Percentiles rank a stretch among this genome's conserved stretches.
phyloP scores from a whole-genome alignment of 2,113 vertebrate species.

The Ranitomeya variabilis region DNA sequence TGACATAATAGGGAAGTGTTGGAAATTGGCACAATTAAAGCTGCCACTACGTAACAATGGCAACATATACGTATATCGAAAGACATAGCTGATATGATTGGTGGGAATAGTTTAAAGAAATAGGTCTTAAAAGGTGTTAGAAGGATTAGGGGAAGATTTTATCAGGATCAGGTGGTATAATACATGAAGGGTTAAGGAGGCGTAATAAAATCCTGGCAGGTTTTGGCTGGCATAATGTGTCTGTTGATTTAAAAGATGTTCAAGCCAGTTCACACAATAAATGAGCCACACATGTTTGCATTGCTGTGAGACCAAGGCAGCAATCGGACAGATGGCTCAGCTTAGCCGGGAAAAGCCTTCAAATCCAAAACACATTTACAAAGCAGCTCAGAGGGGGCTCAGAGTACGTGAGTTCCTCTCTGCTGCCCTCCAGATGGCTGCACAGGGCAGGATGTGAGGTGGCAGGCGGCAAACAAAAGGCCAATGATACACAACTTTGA shows the following conservation, averaged over 20 bases:
- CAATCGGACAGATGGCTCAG: constrained; percentile 56
- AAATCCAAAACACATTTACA: constrained; percentile 57
- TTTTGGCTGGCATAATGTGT: constrained; percentile 53
- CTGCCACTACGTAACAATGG: background rate
- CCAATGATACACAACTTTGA: background rate
- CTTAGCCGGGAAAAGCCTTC: constrained; percentile 56
- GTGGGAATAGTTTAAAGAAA: background rate
- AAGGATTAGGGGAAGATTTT: background rate
- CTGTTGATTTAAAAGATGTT: constrained; percentile 54
- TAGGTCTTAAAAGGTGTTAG: background rate
- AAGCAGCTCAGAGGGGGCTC: constrained; percentile 40
- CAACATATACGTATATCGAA: background rate
- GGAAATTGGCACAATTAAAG: background rate
- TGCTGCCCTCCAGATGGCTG: constrained; percentile 52
- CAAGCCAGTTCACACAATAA: constrained; percentile 53
- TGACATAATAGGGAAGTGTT: background rate
- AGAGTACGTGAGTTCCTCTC: constrained; percentile 29
- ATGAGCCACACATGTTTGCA: constrained; percentile 53
- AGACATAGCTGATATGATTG: background rate
- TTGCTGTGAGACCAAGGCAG: constrained; percentile 50
- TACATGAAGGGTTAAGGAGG: constrained; percentile 41
- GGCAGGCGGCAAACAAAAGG: constrained; percentile 36
- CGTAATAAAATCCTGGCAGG: constrained; percentile 46
- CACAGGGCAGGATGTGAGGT: constrained; percentile 53
- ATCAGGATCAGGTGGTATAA: background rate